Evolutionary conservation across 1,140 invertebrate genomes (phyloP).

Genomic region (Propsilocerus akamusi): DNA sequence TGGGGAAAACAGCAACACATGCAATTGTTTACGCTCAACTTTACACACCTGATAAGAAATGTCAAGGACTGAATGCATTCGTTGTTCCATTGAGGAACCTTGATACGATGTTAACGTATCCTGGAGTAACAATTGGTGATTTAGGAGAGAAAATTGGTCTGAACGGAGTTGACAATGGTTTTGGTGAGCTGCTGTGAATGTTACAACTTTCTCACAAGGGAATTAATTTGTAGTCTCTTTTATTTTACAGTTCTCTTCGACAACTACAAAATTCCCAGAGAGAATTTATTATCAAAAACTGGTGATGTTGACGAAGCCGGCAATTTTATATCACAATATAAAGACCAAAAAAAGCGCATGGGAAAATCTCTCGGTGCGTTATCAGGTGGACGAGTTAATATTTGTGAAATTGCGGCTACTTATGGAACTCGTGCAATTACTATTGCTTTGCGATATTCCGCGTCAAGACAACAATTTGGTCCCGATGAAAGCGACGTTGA

Average conservation of each 20-base stretch:
- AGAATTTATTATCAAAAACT: constrained; percentile 61
- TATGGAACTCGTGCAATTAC: constrained; percentile 45
- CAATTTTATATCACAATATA: constrained; percentile 52
- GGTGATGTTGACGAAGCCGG: constrained; percentile 73
- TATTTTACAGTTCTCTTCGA: constrained; percentile 48
- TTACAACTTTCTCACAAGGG: neutral
- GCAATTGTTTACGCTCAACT: constrained; percentile 73
- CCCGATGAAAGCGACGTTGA: constrained; percentile 33
- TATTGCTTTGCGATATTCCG: constrained; percentile 69
- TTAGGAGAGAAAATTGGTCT: constrained; percentile 67
- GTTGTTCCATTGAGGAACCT: constrained; percentile 59
- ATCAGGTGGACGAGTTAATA: constrained; percentile 55
- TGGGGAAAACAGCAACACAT: constrained; percentile 65
- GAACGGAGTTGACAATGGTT: constrained; percentile 67
- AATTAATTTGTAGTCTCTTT: neutral
- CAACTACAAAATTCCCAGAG: constrained; percentile 60
- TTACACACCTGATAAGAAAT: constrained; percentile 48
- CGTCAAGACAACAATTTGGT: constrained; percentile 63
- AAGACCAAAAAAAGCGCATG: constrained; percentile 58
- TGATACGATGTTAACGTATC: constrained; percentile 42
- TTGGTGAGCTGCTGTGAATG: constrained; percentile 21
- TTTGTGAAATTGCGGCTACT: constrained; percentile 36
- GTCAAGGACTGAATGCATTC: constrained; percentile 66
- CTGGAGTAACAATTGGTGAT: constrained; percentile 61
- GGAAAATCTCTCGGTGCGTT: constrained; percentile 69